Evolutionary conservation across 2,888 invertebrate genomes (phyloP).

Genomic region (Frankliniella intonsa): DNA sequence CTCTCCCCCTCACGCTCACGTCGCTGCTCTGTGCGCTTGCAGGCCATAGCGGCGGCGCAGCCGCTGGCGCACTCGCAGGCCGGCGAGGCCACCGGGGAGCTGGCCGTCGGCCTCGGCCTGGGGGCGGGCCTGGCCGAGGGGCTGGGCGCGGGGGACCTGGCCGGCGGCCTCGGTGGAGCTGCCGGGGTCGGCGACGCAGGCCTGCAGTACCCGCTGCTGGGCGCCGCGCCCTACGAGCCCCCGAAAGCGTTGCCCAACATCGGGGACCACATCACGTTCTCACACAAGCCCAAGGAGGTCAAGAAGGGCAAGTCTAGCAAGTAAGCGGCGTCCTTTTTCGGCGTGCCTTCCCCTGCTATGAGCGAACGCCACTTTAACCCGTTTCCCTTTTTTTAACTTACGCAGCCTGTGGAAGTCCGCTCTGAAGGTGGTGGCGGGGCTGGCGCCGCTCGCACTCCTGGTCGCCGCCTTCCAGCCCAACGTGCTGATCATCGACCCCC

Average conservation of each 20-base stretch:
- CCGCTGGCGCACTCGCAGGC: background rate
- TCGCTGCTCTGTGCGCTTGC: background rate
- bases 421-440: constrained; percentile 60
- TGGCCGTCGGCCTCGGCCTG: background rate
- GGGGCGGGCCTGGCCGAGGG: constrained; percentile 6
- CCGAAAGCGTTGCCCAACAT: background rate
- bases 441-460: constrained; percentile 66
- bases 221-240: constrained; percentile 7
- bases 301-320: constrained; percentile 11
- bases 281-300: constrained; percentile 5
- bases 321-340: background rate
- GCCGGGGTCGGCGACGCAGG: background rate
- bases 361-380: background rate
- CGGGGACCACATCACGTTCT: background rate
- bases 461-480: constrained; percentile 66
- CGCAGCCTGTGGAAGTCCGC: constrained; percentile 57
- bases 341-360: background rate
- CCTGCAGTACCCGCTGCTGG: constrained; percentile 9
- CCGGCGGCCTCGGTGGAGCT: background rate
- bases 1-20: background rate
- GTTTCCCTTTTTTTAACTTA: background rate
- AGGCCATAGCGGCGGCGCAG: background rate
- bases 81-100: constrained; percentile 10
- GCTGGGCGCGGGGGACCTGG: background rate
- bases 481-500: constrained; percentile 55